Evolutionary conservation across 2,113 vertebrate genomes (phyloP).

Genomic region (Choloepus hoffmanni): DNA sequence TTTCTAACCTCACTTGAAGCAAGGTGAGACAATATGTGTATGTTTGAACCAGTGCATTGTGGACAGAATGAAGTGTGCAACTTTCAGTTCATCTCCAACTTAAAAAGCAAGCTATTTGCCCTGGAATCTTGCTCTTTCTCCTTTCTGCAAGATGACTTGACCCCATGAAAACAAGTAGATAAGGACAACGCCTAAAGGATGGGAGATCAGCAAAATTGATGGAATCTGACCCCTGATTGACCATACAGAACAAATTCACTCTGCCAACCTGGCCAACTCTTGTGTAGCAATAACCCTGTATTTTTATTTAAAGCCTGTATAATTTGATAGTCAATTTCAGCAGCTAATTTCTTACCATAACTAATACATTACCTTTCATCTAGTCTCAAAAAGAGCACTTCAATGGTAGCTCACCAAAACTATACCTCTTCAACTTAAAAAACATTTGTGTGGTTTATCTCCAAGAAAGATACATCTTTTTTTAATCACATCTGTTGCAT

Average conservation of each 20-base stretch:
- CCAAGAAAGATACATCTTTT: too few relatives aligned
- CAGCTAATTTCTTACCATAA: not conserved
- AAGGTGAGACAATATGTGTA: not conserved
- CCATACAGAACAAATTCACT: not conserved
- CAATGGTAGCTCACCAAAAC: too few relatives aligned
- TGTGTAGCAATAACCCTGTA: too few relatives aligned
- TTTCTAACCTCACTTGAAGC: not conserved
- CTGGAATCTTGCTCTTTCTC: not conserved
- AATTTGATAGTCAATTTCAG: not conserved
- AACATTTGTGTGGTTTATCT: not conserved
- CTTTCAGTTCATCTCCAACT: not conserved
- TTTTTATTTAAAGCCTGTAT: not conserved
- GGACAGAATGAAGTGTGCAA: not conserved
- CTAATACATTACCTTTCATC: not conserved
- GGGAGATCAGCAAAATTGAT: not conserved
- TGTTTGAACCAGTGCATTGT: too few relatives aligned
- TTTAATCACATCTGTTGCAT: not conserved
- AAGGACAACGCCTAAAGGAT: not conserved
- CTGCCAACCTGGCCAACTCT: too few relatives aligned
- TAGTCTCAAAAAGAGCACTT: not conserved
- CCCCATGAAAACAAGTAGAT: not conserved
- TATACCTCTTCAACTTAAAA: not conserved
- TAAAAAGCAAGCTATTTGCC: not conserved
- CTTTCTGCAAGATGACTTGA: not conserved
- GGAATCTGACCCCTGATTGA: not conserved